A percentile compares a stretch with the other conserved stretches of the same genome.
Evolutionary conservation across 2,888 invertebrate genomes (phyloP).

Genomic region (Hecatera dysodea): DNA sequence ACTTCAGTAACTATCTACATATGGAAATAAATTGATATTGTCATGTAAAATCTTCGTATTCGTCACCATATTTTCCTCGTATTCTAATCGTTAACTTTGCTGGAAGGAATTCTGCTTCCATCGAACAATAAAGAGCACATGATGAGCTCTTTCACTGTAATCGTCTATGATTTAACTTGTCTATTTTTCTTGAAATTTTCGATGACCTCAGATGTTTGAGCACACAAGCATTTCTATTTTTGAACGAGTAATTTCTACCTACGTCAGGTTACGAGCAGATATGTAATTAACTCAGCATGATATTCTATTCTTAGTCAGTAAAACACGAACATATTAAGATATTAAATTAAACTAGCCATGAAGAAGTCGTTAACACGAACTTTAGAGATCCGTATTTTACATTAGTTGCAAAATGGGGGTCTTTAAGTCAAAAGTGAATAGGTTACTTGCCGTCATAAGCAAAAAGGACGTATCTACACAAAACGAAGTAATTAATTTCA

Average conservation of each 20-base stretch:
- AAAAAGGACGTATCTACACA: too few species aligned
- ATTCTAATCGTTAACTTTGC: constrained; percentile 10
- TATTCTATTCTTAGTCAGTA: background rate
- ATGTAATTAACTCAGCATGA: background rate
- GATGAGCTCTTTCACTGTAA: constrained; percentile 25
- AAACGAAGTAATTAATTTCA: too few species aligned
- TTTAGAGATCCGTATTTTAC: background rate
- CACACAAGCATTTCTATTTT: constrained; percentile 4
- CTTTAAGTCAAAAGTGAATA: background rate
- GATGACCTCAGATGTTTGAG: constrained; percentile 12
- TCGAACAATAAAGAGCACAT: constrained; percentile 2
- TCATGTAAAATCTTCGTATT: constrained; percentile 29
- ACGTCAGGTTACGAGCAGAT: background rate
- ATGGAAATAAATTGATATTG: constrained; percentile 20
- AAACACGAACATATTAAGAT: background rate
- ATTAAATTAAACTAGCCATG: constrained; percentile 22
- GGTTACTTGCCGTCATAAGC: too few species aligned
- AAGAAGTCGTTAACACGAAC: background rate
- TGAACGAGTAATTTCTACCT: too few species aligned
- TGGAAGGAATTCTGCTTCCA: constrained; percentile 33
- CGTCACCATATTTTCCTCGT: constrained; percentile 30
- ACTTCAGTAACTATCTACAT: background rate
- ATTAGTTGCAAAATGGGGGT: too few species aligned
- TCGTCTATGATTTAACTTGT: constrained; percentile 21
- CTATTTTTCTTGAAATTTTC: constrained; percentile 1